phyloP scores from a whole-genome alignment of 2,113 vertebrate species.

The Hemiscyllium ocellatum region DNA sequence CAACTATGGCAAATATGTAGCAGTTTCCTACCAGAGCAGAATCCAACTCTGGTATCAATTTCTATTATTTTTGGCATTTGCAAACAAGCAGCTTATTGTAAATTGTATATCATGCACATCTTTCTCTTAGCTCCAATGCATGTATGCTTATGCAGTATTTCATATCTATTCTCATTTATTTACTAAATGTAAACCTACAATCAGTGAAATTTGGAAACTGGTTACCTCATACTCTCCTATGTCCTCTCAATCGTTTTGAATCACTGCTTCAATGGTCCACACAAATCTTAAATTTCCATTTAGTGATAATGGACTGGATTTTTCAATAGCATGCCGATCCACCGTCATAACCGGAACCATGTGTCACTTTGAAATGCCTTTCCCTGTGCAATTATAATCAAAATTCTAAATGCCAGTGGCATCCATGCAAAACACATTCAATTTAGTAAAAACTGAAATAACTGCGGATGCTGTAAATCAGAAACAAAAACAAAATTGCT shows the following conservation, averaged over 20 bases:
- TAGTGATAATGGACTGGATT: background rate
- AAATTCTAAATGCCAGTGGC: too few relatives aligned
- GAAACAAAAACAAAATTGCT: too few relatives aligned
- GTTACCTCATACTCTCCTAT: background rate
- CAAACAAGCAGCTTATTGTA: background rate
- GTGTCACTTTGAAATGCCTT: too few relatives aligned
- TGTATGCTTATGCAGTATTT: background rate
- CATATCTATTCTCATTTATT: background rate
- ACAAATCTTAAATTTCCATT: background rate
- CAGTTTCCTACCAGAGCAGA: background rate
- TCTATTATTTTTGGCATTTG: background rate
- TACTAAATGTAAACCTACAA: background rate
- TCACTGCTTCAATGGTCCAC: background rate
- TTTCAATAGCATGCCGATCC: too few relatives aligned
- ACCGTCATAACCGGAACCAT: too few relatives aligned
- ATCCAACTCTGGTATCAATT: background rate
- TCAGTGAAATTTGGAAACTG: background rate
- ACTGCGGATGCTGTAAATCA: too few relatives aligned
- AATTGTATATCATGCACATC: background rate
- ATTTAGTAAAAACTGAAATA: too few relatives aligned
- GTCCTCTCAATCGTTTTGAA: background rate
- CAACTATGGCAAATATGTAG: background rate
- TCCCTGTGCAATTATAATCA: too few relatives aligned
- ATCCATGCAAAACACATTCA: too few relatives aligned
- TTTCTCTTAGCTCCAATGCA: background rate